Conservation (phyloP, 2,797 vertebrate species). For the Melanotaenia pygmaea region DNA sequence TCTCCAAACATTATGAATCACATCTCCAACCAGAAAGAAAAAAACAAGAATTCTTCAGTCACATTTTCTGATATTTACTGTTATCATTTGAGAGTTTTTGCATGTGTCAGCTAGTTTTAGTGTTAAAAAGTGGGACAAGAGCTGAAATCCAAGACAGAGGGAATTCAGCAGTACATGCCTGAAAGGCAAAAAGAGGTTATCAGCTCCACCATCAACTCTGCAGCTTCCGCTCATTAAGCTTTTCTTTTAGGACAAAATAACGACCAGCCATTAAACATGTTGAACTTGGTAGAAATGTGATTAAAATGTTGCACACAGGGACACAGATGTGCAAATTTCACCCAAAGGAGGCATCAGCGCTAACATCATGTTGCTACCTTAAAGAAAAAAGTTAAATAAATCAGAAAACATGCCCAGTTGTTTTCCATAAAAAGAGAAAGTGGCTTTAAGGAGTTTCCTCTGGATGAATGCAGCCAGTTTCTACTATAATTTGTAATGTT, state of each 20-base stretch:
- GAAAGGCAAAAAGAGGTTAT: not conserved
- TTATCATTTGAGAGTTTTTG: not conserved
- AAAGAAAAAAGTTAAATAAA: not conserved
- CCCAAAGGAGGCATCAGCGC: no score
- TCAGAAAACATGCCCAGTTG: no score
- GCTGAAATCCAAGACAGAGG: not conserved
- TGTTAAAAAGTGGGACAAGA: not conserved
- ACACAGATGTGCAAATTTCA: no score
- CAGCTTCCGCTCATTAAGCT: conserved; percentile 13
- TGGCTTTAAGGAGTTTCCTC: not conserved
- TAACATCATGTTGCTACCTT: no score
- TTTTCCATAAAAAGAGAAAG: not conserved
- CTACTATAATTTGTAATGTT: not conserved
- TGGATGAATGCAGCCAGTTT: not conserved
- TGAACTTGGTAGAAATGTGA: not conserved
- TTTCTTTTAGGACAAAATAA: conserved; percentile 10
- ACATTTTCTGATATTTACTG: not conserved
- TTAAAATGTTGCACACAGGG: no score
- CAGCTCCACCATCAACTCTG: conserved; percentile 2
- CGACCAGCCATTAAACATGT: conserved; percentile 1
- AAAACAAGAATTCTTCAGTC: not conserved
- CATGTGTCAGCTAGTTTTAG: not conserved
- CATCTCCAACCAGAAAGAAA: not conserved
- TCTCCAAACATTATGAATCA: not conserved
- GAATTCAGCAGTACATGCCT: not conserved